A percentile compares a stretch with the other conserved stretches of the same genome.
Conservation (phyloP, 92 coral and sea anemone species). For the Phenganax marumi region DNA sequence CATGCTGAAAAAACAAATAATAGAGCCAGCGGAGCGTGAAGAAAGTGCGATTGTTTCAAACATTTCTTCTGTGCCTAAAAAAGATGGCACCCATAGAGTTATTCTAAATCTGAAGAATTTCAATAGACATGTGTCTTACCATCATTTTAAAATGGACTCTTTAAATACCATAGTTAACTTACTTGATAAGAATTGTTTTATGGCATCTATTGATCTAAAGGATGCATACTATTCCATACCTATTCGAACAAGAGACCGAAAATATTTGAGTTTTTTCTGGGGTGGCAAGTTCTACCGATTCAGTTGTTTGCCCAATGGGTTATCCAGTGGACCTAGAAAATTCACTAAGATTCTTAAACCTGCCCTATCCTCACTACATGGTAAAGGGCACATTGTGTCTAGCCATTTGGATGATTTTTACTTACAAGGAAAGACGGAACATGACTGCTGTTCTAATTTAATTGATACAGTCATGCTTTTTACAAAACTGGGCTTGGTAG, state of each 20-base stretch:
- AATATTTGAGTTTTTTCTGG: no score
- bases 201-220: no score
- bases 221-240: no score
- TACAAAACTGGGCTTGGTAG: conserved; percentile 12
- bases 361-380: conserved; percentile 1
- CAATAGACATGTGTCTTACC: conserved; percentile 7
- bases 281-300: background rate
- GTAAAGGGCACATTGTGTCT: background rate
- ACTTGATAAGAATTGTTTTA: no score
- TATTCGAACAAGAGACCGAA: no score
- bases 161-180: no score
- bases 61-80: background rate
- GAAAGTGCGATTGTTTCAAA: no score
- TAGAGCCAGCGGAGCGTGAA: no score
- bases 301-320: background rate
- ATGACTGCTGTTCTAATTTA: background rate
- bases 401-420: background rate
- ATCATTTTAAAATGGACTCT: no score
- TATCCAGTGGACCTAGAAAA: conserved; percentile 14
- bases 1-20: no score
- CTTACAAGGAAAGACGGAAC: conserved; percentile 3
- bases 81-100: conserved; percentile 12
- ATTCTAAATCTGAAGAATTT: background rate
- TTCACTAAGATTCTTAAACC: conserved; percentile 18
- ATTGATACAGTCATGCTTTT: background rate